Evolutionary conservation across 2,113 vertebrate genomes (phyloP), one percentile per base, ranked within the genome.

Genomic region (Dipodomys spectabilis): DNA sequence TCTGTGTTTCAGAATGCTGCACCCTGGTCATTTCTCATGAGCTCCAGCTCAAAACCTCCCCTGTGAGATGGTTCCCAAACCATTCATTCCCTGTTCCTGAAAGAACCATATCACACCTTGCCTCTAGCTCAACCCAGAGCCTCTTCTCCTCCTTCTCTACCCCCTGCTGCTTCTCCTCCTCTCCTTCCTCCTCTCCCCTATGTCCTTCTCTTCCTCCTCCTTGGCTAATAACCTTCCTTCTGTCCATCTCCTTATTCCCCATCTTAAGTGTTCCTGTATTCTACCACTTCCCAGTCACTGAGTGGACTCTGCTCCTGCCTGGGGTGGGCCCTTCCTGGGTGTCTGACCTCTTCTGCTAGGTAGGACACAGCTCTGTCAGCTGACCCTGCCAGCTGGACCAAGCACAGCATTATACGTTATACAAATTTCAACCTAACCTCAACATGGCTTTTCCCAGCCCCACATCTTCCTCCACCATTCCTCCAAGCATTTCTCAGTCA

Each of bases 401-500:
- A 30, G 62, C 71, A 75, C 7, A 19, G 28, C 13, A 2, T 16
- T 20, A 22, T 27, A 32, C 30, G 27, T 16, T 20, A 22, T 27
- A 32, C 35, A 32, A 25, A 82, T 74, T 20, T 45, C 69, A 49
- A 12, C 16, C 57, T 73, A 78, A 53, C 23, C 20, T 5, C 35
- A 9, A 49, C 32, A 13, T 45, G 13, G 74, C 35, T 32, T 65
- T 11, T 86, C n/a, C 60, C 44, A 2, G 73, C 6, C 32, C 57
- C 67, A 75, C 5, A 57, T 13, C 49, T 11, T 9, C 7, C 5
- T 19, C 82, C 35, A 25, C 39, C 84, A 62, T 30, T 82, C 94
- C 30, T 85, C 80, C 73, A 57, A 45, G 74, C 28, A 44, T 92
- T 92, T 90, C 68, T 81, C 0, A 57, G 49, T 65, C 82, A 49